Evolutionary conservation across 2,797 vertebrate genomes (phyloP), one percentile per base, ranked within the genome.

Genomic region (Melanotaenia pygmaea): DNA sequence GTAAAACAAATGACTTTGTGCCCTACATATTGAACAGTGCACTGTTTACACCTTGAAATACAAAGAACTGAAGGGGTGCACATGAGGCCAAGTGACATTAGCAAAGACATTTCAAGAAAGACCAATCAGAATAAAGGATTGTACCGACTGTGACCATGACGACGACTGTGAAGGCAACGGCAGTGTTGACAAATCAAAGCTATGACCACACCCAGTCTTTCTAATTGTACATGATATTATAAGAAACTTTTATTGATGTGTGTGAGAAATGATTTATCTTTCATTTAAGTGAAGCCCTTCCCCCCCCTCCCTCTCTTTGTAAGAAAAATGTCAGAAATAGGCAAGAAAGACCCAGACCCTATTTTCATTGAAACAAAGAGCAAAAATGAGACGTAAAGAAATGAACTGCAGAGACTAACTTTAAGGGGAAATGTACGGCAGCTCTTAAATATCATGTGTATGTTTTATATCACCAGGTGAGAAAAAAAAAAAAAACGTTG

Each of bases 171-270:
- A 79, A 53, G 58, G 66, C 13, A 70, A 57, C 34, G 40, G 50
- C 13, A n/a, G 66, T 35, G 61, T 72, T 73, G 72, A 83, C 65
- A 66, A 88, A 71, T 79, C 67, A 61, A 61, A 78, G 69, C 77
- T 54, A 35, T 59, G 58, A 85, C 74, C 67, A 70, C 68, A 80
- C n/a, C 62, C 73, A 77, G 78, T 89, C 82, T 89, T 90, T 86
- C 69, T 79, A 87, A 64, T 30, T 89, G 86, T 89, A 86, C 76
- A 74, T 79, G 74, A 65, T 77, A 64, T 69, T 82, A 78, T 74
- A 72, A 74, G 50, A 81, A 68, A 80, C 45, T 72, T 63, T 72
- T 66, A 28, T 74, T 59, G 64, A 74, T 87, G 77, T 88, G 53
- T 85, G 86, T 86, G 77, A 62, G 67, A 75, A 75, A 78, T 76